A percentile compares a stretch with the other conserved stretches of the same genome.
Evolutionary conservation across 2,113 vertebrate genomes (phyloP).

Genomic region (Xiphorhynchus elegans): DNA sequence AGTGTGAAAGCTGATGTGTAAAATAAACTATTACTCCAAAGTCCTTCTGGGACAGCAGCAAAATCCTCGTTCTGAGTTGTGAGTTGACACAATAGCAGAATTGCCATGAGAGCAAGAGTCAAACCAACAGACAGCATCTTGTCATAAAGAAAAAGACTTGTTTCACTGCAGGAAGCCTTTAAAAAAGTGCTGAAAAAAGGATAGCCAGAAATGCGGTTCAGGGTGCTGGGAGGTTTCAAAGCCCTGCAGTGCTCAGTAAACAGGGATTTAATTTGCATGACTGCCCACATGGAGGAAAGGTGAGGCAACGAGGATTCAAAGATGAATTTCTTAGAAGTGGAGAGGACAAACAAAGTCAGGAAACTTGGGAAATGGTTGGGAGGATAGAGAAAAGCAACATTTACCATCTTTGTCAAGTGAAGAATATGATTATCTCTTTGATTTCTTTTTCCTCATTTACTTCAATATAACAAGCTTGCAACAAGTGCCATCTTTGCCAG

Average conservation of each 20-base stretch:
- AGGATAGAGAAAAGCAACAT: background rate
- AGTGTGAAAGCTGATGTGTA: background rate
- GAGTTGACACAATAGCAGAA: background rate
- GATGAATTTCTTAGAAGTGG: background rate
- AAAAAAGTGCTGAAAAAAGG: background rate
- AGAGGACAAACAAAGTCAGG: background rate
- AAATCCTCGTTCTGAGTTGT: background rate
- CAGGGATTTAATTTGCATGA: background rate
- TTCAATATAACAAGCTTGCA: background rate
- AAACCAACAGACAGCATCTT: background rate
- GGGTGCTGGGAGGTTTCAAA: background rate
- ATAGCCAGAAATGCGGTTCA: background rate
- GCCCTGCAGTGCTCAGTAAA: background rate
- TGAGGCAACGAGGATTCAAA: background rate
- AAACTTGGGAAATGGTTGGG: background rate
- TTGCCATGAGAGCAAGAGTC: background rate
- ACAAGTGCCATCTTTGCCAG: background rate
- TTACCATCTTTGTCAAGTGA: background rate
- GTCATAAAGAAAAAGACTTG: background rate
- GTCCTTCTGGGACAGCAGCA: background rate
- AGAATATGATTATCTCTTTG: background rate
- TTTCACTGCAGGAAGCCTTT: background rate
- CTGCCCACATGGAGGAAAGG: background rate
- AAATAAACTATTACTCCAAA: background rate
- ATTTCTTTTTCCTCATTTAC: background rate